Evolutionary conservation across 2,888 invertebrate genomes (phyloP), one percentile per base, ranked within the genome.

Genomic region (Neoascia interrupta): DNA sequence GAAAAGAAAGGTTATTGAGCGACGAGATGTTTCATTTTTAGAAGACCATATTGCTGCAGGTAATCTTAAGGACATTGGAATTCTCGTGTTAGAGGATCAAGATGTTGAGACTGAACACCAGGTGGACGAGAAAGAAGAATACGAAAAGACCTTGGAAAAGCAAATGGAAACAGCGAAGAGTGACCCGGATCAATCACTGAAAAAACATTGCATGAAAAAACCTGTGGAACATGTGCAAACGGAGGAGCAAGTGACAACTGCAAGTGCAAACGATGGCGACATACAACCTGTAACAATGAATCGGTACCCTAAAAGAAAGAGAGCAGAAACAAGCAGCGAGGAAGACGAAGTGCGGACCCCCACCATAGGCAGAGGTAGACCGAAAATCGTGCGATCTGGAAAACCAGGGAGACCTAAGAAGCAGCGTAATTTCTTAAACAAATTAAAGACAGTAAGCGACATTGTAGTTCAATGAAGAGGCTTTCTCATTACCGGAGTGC

Each of bases 341-440:
- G 18, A 49, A 10, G 31, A 49, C 5, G 6, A 4, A 6, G 15
- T 8, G 8, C n/a, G 5, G n/a, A n/a, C 41, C n/a, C 41, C 19
- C 0, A 47, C 5, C 28, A 4, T 18, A n/a, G 18, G 10, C 16
- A 31, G n/a, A 31, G 21, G 34, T 21, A 51, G 51, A 36, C 36
- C 51, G 21, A 51, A 10, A 51, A n/a, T 36, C 19, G 36, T 34
- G 5, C 21, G 51, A 36, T 10, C 36, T 1, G 36, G 51, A 34
- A 51, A 34, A 19, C 51, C 34, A 11, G 51, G 19, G 11, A 18
- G 34, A 13, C 36, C 21, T 6, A n/a, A 13, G 21, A 51, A 34
- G n/a, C n/a, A 18, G 31, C 31, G 28, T n/a, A 31, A 41, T 41
- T 3, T 13, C 16, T 16, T 39, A n/a, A 49, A 49, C 15, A 31